Evolutionary conservation across 2,113 vertebrate species (phyloP), one percentile per base, ranked within the genome.

Genomic region (Ailuropoda melanoleuca): DNA sequence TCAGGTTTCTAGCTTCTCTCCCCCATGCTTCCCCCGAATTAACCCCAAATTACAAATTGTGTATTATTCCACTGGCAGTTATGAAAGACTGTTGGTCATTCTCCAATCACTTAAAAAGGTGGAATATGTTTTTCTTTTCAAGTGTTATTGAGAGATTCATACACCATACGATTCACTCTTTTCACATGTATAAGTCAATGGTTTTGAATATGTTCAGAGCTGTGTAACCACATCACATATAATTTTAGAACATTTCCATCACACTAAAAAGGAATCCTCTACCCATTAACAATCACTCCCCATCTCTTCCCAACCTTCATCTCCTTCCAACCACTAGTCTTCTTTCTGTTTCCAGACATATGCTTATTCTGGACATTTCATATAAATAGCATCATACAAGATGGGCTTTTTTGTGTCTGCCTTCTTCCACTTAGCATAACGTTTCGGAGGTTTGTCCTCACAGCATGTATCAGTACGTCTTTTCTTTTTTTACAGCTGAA

Each of bases 381-480:
- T 18, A 48, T 23, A 46, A 85, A 31, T 6, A 18, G 10, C 60
- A 39, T 72, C 85, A 11, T 5, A 5, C 0, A 66, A 0, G 1
- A 8, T 0, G 34, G 46, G 18, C 21, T 48, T 34, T 8, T 39
- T 24, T 8, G 13, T 34, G 11, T 58, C 37, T 14, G 12, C 46
- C 24, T 97, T 78, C 50, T 70, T 94, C 56, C 48, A 31, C 29
- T 14, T 14, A 60, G 1, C 26, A 8, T 17, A 31, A 29, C 9
- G 18, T 39, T 83, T 34, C 21, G 11, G 26, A n/a, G 48, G 78
- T 23, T 72, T 13, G 66, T 2, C 39, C 5, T 48, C 43, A 62
- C 1, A 82, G 53, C 7, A 12, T 23, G 5, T 62, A 12, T n/a
- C 26, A 31, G 48, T 1, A 29, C 8, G 4, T 53, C 3, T 1